Conservation (phyloP, 1,140 invertebrate genomes). For the Araneus ventricosus region DNA sequence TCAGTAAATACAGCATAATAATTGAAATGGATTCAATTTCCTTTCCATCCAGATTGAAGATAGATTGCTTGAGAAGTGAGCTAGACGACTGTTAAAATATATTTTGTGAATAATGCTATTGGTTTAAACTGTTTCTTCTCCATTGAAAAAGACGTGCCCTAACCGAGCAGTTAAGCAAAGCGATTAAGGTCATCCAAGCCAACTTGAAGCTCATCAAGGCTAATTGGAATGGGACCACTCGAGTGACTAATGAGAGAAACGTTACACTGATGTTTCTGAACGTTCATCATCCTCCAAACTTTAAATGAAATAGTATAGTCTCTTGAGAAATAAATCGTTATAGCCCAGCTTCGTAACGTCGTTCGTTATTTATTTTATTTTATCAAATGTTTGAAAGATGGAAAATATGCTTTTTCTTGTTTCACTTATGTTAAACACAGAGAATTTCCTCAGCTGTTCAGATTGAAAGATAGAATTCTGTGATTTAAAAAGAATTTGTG, state of each 20-base stretch:
- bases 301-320: neutral
- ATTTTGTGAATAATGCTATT: too few species aligned
- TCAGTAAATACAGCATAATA: too few species aligned
- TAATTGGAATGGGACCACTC: conserved; percentile 31
- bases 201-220: conserved; percentile 19
- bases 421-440: too few species aligned
- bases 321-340: neutral
- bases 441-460: too few species aligned
- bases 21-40: too few species aligned
- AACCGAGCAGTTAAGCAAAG: neutral
- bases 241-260: neutral
- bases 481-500: too few species aligned
- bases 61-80: too few species aligned
- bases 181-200: conserved; percentile 11
- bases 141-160: neutral
- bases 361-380: neutral
- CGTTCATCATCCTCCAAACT: neutral
- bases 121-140: neutral
- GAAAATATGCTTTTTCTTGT: too few species aligned
- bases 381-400: neutral
- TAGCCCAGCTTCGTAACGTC: neutral
- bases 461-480: too few species aligned
- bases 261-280: neutral
- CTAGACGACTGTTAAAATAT: too few species aligned
- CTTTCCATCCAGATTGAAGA: too few species aligned